Base-by-base conservation (phyloP, 2,888 invertebrate species). In the Chydorus sphaericus region DNA sequence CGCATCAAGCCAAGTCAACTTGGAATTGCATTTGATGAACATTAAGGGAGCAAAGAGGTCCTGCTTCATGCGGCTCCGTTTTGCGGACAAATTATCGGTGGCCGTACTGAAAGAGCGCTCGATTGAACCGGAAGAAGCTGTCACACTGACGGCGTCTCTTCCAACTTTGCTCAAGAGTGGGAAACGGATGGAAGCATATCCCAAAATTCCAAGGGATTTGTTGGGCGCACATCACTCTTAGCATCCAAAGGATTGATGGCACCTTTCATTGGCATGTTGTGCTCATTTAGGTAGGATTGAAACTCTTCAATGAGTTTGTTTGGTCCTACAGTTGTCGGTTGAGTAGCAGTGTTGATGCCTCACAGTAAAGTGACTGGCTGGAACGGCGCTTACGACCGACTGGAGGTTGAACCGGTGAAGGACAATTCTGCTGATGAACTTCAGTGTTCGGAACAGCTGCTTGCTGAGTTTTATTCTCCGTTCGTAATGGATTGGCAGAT, bases 11-110 rank as follows among this genome's bases (percentile, higher is more conserved):
- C n/a, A n/a, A n/a, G n/a, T n/a, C n/a, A n/a, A n/a, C n/a, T n/a
- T n/a, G n/a, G n/a, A n/a, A 50, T 50, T 50, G 8, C 50, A 31
- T 30, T 50, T 50, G 16, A 50, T 50, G 5, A 50, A 50, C 28
- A 50, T 28, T 30, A 50, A 31, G 30, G 26, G 18, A 50, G 28
- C 28, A 50, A 50, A 50, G 30, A 50, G n/a, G 30, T 50, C 50
- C 14, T 28, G 50, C 16, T 50, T 50, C 7, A 29, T 48, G 20
- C 48, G 16, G 29, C 26, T 23, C 23, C 48, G 20, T 23, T 48
- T 48, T 11, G 28, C 26, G 16, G 48, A 48, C 14, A 48, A 16
- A 16, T 23, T 48, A n/a, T 48, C 48, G 26, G 48, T 16, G 26
- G 48, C 48, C 23, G 48, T 48, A 26, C 48, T 48, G 26, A 48